Conservation (phyloP, 2,797 vertebrate genomes). For the Clarias fuscus region DNA sequence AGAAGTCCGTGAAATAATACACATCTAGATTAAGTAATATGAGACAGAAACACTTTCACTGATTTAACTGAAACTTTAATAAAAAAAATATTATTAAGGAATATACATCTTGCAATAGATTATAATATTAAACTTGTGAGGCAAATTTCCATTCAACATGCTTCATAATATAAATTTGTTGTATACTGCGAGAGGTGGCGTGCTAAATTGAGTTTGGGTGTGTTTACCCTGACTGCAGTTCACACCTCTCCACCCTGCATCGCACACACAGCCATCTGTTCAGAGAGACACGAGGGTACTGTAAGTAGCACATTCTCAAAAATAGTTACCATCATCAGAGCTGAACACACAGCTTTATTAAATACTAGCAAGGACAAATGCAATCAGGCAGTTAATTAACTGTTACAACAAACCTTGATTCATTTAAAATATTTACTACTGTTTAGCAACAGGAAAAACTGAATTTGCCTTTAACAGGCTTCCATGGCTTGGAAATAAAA, state of each 20-base stretch:
- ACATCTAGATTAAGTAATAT: not conserved
- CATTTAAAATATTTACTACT: not conserved
- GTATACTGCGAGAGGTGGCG: not conserved
- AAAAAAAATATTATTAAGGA: not conserved
- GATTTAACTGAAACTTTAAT: not conserved
- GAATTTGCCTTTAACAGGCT: not conserved
- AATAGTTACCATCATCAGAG: not conserved
- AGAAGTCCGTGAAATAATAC: not conserved
- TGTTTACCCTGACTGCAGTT: constrained; percentile 85
- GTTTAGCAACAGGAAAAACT: not conserved
- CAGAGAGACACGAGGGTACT: constrained; percentile 24
- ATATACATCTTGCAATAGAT: not conserved
- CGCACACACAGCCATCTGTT: constrained; percentile 85
- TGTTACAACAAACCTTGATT: not conserved
- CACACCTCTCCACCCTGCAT: constrained; percentile 84
- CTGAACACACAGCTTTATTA: not conserved
- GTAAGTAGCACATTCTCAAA: not conserved
- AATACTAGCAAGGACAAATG: not conserved
- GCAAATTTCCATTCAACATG: not conserved
- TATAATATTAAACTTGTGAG: not conserved
- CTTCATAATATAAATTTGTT: constrained; percentile 9
- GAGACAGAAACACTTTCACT: not conserved
- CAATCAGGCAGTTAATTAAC: not conserved
- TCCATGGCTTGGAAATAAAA: not conserved
- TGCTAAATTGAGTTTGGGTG: not conserved